A percentile compares a stretch with the other conserved stretches of the same genome.
Evolutionary conservation across 2,888 invertebrate species (phyloP).

Genomic region (Geophilus truncorum): DNA sequence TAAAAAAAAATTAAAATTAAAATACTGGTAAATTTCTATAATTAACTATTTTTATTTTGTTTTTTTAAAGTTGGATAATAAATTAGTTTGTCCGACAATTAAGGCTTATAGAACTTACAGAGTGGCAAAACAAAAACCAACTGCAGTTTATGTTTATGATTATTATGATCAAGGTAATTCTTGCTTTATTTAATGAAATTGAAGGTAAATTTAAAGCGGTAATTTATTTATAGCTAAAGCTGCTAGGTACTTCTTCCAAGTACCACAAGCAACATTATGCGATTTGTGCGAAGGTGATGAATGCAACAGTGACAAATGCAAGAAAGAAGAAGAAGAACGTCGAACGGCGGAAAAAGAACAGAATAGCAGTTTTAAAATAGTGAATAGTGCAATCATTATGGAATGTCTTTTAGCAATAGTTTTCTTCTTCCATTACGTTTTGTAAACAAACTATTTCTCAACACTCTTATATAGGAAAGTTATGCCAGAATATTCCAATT

Average conservation of each 20-base stretch:
- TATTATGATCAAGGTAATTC: constrained; percentile 79
- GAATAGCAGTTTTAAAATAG: neutral
- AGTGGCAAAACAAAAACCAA: constrained; percentile 79
- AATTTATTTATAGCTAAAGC: constrained; percentile 32
- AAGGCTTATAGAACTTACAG: constrained; percentile 76
- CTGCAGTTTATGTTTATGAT: constrained; percentile 77
- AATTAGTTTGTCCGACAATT: constrained; percentile 72
- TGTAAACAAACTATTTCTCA: neutral
- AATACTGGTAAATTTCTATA: neutral
- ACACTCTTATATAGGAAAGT: neutral
- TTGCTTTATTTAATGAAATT: neutral
- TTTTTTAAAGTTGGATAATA: constrained; percentile 46
- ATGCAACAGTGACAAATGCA: constrained; percentile 31
- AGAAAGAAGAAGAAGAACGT: constrained; percentile 10
- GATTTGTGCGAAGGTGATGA: constrained; percentile 61
- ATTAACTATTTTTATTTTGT: neutral
- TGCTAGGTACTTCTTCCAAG: constrained; percentile 61
- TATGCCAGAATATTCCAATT: too few relatives aligned
- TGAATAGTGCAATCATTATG: neutral
- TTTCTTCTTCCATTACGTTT: neutral
- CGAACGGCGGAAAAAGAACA: neutral
- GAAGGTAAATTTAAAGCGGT: neutral
- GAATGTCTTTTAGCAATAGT: neutral
- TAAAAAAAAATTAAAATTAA: constrained; percentile 44
- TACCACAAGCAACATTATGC: constrained; percentile 65